These are phyloP conservation scores for Polypterus bichir DNA, from an alignment of 2,113 vertebrate species.

Conservation along the genomic window DNA sequence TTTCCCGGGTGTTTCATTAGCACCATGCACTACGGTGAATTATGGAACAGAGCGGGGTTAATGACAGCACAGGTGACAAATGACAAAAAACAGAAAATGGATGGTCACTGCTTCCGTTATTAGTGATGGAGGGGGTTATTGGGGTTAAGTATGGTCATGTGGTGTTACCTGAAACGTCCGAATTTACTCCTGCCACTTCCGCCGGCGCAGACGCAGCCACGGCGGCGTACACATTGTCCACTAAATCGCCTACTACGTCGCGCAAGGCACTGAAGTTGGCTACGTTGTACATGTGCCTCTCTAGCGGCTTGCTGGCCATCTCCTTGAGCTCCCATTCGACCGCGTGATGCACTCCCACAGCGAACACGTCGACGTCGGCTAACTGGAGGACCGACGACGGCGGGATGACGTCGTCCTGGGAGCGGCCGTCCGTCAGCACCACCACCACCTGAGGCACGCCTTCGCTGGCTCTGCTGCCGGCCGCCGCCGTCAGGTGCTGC, in stretches of 20 bases:
- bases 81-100: conserved; percentile 14
- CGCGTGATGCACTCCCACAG: conserved; percentile 64
- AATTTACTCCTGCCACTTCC: conserved; percentile 50
- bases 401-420: conserved; percentile 55
- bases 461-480: conserved; percentile 64
- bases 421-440: conserved; percentile 63
- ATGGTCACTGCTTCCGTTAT: conserved; percentile 32
- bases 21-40: too few relatives aligned
- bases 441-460: conserved; percentile 64
- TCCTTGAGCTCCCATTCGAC: conserved; percentile 60
- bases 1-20: too few relatives aligned
- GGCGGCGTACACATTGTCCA: conserved; percentile 51
- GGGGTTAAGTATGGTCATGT: conserved; percentile 41
- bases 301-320: conserved; percentile 57
- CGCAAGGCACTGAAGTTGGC: conserved; percentile 61
- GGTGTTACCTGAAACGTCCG: conserved; percentile 74
- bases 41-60: conserved; percentile 34
- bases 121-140: conserved; percentile 14
- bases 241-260: conserved; percentile 65
- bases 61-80: conserved; percentile 24
- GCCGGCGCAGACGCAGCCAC: conserved; percentile 43
- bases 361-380: conserved; percentile 61
- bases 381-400: conserved; percentile 54
- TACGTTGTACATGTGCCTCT: conserved; percentile 65
- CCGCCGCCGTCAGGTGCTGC: conserved; percentile 53